Evolutionary conservation across 1,140 invertebrate species (phyloP), one percentile per base, ranked within the genome.

Genomic region (Drosophila sucinea): DNA sequence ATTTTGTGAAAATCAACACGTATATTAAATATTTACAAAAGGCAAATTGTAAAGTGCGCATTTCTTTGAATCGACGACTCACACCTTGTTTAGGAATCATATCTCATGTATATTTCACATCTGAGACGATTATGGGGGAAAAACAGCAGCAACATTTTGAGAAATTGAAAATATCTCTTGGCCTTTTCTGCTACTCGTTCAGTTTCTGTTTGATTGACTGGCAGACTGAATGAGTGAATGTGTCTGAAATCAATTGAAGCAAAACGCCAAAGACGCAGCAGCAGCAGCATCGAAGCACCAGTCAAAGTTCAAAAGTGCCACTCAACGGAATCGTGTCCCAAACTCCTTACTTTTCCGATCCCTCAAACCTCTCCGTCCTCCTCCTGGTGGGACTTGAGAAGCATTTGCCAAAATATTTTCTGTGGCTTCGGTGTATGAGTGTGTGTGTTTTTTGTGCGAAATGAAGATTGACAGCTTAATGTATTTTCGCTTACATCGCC

Each of bases 381-480:
- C 33, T 60, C 38, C 60, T 51, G 17, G 17, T 17, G 29, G 63
- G 62, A 51, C 70, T 75, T 79, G 25, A 17, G 17, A 73, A 40
- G 60, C 73, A 61, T 64, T 79, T 83, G 80, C 73, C 77, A 86
- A 86, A 86, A 86, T 89, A 79, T 83, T 83, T 86, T 82, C 83
- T 70, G 71, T 77, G 66, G 61, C 69, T 64, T 44, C 44, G 7
- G 44, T 27, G 44, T 63, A 29, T 47, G 62, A 51, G 40, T 62
- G 60, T 62, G 69, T 73, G 56, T 62, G 47, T 56, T 33, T 51
- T 74, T 54, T 62, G 67, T 70, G 69, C 58, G 60, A 55, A 80
- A 87, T 87, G 84, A 87, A 89, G 84, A 87, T 78, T 87, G 84
- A 87, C 84, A 89, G 84, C 77, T 83, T 89, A 87, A 87, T 87